These are phyloP conservation scores for Neoitamus cyanurus DNA, from an alignment of 2,888 invertebrate species.

Conservation along the genomic window DNA sequence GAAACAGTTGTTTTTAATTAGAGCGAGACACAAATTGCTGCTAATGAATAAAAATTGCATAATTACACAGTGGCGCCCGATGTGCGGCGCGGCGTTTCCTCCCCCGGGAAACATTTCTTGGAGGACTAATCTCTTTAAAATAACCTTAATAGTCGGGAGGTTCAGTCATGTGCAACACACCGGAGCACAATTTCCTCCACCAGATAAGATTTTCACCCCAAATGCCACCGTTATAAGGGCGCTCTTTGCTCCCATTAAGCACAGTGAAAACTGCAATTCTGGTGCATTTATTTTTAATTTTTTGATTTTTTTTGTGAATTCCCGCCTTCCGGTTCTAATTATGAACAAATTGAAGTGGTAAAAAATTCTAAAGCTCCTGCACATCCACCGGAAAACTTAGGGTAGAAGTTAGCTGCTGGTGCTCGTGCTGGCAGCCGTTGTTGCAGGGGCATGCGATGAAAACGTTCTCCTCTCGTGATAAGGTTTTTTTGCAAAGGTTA, in stretches of 20 bases:
- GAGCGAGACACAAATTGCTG: background rate
- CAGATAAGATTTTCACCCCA: background rate
- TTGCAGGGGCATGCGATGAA: background rate
- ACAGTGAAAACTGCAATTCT: background rate
- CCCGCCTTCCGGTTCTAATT: background rate
- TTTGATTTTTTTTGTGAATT: background rate
- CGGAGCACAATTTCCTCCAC: background rate
- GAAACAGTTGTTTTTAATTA: slow-evolving; percentile 7
- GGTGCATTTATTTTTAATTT: background rate
- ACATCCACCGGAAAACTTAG: slow-evolving; percentile 1
- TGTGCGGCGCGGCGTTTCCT: background rate
- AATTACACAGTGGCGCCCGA: slow-evolving; percentile 3
- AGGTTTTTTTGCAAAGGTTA: background rate
- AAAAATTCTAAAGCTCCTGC: background rate
- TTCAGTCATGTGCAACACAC: background rate
- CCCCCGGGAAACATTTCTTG: background rate
- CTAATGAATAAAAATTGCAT: slow-evolving; percentile 32
- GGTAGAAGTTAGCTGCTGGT: background rate
- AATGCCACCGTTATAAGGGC: background rate
- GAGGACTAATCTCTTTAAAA: background rate
- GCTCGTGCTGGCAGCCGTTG: background rate
- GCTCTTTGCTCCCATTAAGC: background rate
- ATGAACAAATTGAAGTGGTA: background rate
- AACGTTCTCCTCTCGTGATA: background rate
- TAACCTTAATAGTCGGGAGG: background rate